These are phyloP conservation scores for Hipparchia sbordonii DNA, from an alignment of 2,888 invertebrate genomes.

Conservation along the genomic window DNA sequence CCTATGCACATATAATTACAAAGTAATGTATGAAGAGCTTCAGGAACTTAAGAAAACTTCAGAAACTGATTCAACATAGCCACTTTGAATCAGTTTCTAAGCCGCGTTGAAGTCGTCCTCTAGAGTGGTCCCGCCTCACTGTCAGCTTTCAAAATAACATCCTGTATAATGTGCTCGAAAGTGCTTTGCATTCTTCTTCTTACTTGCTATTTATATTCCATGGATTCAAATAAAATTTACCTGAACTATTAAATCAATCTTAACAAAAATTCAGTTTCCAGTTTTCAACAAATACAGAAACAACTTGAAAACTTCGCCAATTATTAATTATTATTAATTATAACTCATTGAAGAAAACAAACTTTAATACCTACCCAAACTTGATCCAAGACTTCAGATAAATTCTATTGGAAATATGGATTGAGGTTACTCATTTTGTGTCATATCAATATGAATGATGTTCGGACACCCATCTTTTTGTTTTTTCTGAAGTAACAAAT, in stretches of 20 bases:
- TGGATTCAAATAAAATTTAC: constrained; percentile 11
- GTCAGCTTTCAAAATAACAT: background rate
- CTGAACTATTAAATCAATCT: background rate
- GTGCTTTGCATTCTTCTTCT: constrained; percentile 15
- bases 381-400: background rate
- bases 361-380: too few relatives aligned
- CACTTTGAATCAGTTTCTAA: too few relatives aligned
- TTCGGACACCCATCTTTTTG: too few relatives aligned
- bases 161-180: constrained; percentile 3
- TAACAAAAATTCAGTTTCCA: background rate
- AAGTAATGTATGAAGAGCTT: too few relatives aligned
- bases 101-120: too few relatives aligned
- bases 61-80: too few relatives aligned
- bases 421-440: background rate
- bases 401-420: background rate
- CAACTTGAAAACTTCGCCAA: too few relatives aligned
- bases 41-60: too few relatives aligned
- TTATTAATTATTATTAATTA: too few relatives aligned
- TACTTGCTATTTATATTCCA: constrained; percentile 6
- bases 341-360: too few relatives aligned
- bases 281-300: too few relatives aligned
- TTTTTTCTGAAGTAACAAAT: background rate
- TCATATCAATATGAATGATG: background rate
- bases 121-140: background rate
- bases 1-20: too few relatives aligned